Evolutionary conservation across 2,888 invertebrate species (phyloP), one percentile per base, ranked within the genome.

Genomic region (Heteropelma amictum): DNA sequence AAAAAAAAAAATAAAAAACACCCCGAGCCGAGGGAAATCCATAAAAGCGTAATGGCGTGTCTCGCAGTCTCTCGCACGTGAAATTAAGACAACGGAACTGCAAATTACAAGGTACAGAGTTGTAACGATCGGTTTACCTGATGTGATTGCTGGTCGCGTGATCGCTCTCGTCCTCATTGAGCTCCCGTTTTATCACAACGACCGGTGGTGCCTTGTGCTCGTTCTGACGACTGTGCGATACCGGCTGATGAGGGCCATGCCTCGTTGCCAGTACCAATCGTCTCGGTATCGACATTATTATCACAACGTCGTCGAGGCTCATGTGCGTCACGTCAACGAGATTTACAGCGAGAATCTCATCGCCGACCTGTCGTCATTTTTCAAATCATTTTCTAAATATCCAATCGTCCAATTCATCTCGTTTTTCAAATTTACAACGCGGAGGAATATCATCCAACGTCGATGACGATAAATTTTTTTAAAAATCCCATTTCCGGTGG

Each of bases 221-320:
- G 69, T 81, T 82, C 73, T 88, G 88, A 78, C 88, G 87, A 79
- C 82, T 88, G 51, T 88, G 89, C 33, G 86, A 84, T 33, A 88
- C 80, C 17, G 87, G 86, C 77, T 88, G 89, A 78, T 87, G 89
- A 77, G 83, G 85, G 23, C 89, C 88, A 63, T 97, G 97, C 84
- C 97, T 93, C 79, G 98, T 98, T 83, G 97, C 97, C 78, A 99
- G 92, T 79, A 99, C 94, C 86, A 99, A 92, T 82, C 99, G 93
- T 86, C 98, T 93, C 4, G 99, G 99, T 91, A 99, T 99, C 86
- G 98, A 98, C 97, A 99, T 98, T 85, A 99, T 97, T 86, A 99
- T 97, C 81, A 99, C 99, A 78, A 99, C 99, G 90, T 99, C 99
- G 90, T 99, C 99, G 85, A 99, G 91, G 81, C 97, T 97, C 98